A percentile compares a stretch with the other conserved stretches of the same genome.
phyloP scores from a whole-genome alignment of 2,797 vertebrate genomes.

The Pangasius larnaudii region DNA sequence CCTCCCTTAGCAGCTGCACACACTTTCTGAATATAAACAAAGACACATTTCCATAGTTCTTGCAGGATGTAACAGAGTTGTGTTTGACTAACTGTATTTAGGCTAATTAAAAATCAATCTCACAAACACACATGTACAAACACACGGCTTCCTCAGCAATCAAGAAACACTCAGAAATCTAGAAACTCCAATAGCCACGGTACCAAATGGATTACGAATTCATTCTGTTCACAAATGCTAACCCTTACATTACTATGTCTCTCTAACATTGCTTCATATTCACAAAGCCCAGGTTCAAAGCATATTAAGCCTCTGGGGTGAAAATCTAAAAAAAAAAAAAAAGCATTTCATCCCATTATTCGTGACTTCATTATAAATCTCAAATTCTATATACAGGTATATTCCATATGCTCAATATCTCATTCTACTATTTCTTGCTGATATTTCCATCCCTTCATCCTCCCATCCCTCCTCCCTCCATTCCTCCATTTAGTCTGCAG shows the following conservation, averaged over 20 bases:
- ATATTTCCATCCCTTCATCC: constrained; percentile 7
- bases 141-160: not conserved
- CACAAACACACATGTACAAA: not conserved
- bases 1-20: constrained; percentile 6
- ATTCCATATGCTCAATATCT: not conserved
- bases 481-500: not conserved
- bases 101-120: not conserved
- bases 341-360: not conserved
- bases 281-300: not conserved
- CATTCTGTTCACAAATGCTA: not conserved
- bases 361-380: not conserved
- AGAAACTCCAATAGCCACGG: too few relatives aligned
- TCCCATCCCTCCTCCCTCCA: not conserved
- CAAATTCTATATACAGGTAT: not conserved
- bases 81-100: not conserved
- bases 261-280: not conserved
- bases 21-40: constrained; percentile 1
- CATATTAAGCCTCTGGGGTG: not conserved
- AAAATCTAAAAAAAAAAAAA: not conserved
- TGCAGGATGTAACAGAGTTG: not conserved
- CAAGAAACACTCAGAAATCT: not conserved
- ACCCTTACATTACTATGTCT: not conserved
- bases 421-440: not conserved
- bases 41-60: constrained; percentile 1
- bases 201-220: not conserved